phyloP scores from a whole-genome alignment of 2,888 invertebrate species.

The Apeira syringaria region DNA sequence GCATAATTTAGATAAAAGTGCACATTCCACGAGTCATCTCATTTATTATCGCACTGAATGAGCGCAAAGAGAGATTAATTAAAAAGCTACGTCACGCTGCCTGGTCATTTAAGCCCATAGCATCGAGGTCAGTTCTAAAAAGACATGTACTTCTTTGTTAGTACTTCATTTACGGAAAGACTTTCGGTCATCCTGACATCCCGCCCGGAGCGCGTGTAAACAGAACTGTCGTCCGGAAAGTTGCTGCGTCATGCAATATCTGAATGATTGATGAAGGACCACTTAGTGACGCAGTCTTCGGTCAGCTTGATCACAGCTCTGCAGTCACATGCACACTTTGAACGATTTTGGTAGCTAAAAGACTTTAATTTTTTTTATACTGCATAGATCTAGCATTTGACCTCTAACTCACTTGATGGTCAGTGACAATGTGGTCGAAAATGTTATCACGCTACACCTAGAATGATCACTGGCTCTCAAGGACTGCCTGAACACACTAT shows the following conservation, averaged over 20 bases:
- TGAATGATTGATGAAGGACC: conserved; percentile 63
- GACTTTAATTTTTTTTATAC: too few species aligned
- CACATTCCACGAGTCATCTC: too few species aligned
- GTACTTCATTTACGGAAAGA: conserved; percentile 13
- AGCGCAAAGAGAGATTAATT: too few species aligned
- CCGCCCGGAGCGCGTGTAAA: conserved; percentile 40
- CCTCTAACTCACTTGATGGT: too few species aligned
- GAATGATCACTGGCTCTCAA: too few species aligned
- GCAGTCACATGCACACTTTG: conserved; percentile 20
- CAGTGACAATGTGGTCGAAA: too few species aligned
- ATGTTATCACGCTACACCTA: too few species aligned
- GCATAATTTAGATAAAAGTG: too few species aligned
- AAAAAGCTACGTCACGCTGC: background rate
- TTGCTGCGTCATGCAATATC: conserved; percentile 75
- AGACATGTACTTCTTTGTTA: conserved; percentile 6
- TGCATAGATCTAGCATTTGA: too few species aligned
- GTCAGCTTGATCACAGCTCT: conserved; percentile 33
- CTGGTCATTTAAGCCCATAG: background rate
- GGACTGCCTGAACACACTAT: too few species aligned
- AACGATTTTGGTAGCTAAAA: too few species aligned
- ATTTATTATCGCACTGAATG: too few species aligned
- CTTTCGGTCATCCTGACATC: conserved; percentile 2
- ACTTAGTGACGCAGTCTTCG: conserved; percentile 24
- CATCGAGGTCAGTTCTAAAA: background rate
- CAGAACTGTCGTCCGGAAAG: conserved; percentile 53